Evolutionary conservation across 2,888 invertebrate genomes (phyloP).

Genomic region (Eupithecia pulchellata): DNA sequence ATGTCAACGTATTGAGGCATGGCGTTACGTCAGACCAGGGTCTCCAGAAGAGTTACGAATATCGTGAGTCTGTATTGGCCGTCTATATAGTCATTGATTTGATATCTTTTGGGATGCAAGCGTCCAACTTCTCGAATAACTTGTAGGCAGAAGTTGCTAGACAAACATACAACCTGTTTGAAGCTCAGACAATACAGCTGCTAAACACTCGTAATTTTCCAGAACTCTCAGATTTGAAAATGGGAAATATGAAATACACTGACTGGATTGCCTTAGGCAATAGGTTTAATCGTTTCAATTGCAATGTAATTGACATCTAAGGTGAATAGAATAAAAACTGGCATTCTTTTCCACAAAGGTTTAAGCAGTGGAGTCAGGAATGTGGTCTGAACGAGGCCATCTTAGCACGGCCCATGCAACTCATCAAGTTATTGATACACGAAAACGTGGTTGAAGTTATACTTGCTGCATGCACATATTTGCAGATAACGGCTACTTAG

Average conservation of each 20-base stretch:
- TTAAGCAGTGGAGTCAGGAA: slow-evolving; percentile 70
- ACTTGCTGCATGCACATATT: slow-evolving; percentile 30
- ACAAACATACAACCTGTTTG: slow-evolving; percentile 21
- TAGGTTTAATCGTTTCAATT: background rate
- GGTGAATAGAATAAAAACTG: slow-evolving; percentile 50
- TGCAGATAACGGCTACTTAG: background rate
- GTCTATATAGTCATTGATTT: slow-evolving; percentile 10
- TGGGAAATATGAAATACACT: background rate
- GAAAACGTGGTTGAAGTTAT: slow-evolving; percentile 45
- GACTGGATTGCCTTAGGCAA: slow-evolving; percentile 5
- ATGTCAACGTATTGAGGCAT: slow-evolving; percentile 67
- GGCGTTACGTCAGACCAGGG: slow-evolving; percentile 56
- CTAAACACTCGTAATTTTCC: slow-evolving; percentile 7
- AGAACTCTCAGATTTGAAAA: background rate
- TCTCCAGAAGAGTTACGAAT: slow-evolving; percentile 16
- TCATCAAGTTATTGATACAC: slow-evolving; percentile 52
- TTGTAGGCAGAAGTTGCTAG: slow-evolving; percentile 17
- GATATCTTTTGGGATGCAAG: background rate
- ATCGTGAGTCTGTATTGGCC: slow-evolving; percentile 1
- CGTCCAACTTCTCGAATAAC: slow-evolving; percentile 3
- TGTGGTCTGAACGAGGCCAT: slow-evolving; percentile 72
- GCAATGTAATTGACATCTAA: slow-evolving; percentile 25
- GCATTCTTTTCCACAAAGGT: slow-evolving; percentile 61
- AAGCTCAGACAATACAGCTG: slow-evolving; percentile 11
- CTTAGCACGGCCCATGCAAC: slow-evolving; percentile 64